Conservation (phyloP, 2,797 vertebrate species). For the Clarias fuscus region DNA sequence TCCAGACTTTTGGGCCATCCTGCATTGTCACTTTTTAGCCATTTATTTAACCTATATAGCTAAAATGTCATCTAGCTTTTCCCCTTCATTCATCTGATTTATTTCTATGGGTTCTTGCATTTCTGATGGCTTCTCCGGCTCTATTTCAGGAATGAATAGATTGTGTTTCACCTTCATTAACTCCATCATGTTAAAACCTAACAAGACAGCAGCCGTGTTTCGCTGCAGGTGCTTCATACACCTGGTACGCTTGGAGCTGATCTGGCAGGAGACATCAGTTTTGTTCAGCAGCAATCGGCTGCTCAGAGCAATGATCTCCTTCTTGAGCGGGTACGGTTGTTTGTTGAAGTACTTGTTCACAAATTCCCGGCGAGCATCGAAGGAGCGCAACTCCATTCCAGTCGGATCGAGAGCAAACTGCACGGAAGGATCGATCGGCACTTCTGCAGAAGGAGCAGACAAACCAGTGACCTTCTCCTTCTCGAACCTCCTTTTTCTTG, state of each 20-base stretch:
- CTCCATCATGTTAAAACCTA: conserved; percentile 93
- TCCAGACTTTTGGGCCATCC: neutral
- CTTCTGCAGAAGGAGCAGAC: conserved; percentile 47
- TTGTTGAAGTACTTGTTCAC: conserved; percentile 88
- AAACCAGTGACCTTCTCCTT: conserved; percentile 58
- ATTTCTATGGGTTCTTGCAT: neutral
- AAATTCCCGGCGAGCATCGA: conserved; percentile 85
- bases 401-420: conserved; percentile 82
- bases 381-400: conserved; percentile 67
- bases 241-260: conserved; percentile 81
- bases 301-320: conserved; percentile 84
- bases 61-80: neutral
- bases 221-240: conserved; percentile 87
- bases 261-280: conserved; percentile 82
- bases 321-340: conserved; percentile 86
- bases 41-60: neutral
- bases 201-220: conserved; percentile 75
- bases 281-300: conserved; percentile 79
- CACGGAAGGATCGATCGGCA: conserved; percentile 62
- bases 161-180: conserved; percentile 86
- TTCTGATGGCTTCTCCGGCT: conserved; percentile 35
- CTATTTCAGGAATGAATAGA: conserved; percentile 64
- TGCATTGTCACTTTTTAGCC: neutral
- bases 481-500: conserved; percentile 74
- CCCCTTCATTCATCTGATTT: neutral